These are phyloP conservation scores for Macquaria ambigua DNA, from an alignment of 2,113 vertebrate species.

Conservation along the genomic window DNA sequence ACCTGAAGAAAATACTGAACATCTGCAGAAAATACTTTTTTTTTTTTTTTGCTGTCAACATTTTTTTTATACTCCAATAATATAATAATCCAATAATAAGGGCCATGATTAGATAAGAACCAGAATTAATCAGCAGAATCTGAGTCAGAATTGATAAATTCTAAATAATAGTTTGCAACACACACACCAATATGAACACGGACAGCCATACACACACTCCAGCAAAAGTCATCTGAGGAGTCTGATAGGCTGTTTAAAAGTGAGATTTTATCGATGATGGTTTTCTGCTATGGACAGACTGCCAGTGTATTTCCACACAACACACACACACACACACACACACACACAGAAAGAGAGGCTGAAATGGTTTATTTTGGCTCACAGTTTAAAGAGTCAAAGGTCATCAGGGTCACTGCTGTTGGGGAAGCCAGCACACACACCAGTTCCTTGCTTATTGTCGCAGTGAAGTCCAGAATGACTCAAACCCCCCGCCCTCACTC, in stretches of 20 bases:
- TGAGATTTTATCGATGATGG: background rate
- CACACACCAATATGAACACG: background rate
- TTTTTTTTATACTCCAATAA: background rate
- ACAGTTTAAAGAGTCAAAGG: constrained; percentile 52
- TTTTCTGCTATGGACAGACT: background rate
- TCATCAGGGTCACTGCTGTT: constrained; percentile 33
- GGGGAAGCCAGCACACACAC: constrained; percentile 8
- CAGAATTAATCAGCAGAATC: background rate
- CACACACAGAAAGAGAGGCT: too few relatives aligned
- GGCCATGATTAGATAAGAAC: background rate
- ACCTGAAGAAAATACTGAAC: background rate
- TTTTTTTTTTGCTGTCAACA: background rate
- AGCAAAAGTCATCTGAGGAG: background rate
- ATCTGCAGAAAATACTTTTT: background rate
- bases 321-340: too few relatives aligned
- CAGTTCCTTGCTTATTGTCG: constrained; percentile 35
- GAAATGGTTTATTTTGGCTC: constrained; percentile 33
- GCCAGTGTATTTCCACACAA: background rate
- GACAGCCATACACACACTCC: background rate
- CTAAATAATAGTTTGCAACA: background rate
- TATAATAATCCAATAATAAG: background rate
- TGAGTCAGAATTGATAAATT: background rate
- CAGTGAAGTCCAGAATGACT: constrained; percentile 48
- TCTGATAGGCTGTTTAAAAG: background rate
- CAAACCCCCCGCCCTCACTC: constrained; percentile 39